Conservation (phyloP, 2,888 invertebrate species). For the Pimpla rufipes region DNA sequence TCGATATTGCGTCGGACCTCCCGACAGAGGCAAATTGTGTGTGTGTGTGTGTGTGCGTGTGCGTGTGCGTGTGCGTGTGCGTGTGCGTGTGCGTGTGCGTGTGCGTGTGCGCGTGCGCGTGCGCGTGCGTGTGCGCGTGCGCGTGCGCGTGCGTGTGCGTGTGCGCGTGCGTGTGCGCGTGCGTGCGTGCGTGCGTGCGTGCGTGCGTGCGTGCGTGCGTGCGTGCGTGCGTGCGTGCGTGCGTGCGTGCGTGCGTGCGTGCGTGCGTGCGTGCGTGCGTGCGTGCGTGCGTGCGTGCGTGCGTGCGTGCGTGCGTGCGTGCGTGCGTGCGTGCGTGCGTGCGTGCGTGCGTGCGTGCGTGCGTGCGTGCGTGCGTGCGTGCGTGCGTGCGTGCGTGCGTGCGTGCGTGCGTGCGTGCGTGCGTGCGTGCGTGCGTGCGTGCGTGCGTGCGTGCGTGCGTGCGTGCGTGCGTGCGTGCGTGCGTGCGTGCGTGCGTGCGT, state of each 20-base stretch:
- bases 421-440: background rate
- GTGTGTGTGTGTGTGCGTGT: background rate
- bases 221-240: background rate
- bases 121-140: background rate
- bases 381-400: background rate
- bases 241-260: background rate
- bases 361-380: background rate
- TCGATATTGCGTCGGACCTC: no score
- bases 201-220: background rate
- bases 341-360: background rate
- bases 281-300: background rate
- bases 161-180: background rate
- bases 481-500: background rate
- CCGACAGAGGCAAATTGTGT: no score
- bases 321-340: background rate
- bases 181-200: background rate
- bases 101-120: background rate
- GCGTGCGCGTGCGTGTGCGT: background rate
- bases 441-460: background rate
- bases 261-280: background rate
- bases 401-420: background rate
- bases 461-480: background rate
- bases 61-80: background rate
- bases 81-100: background rate
- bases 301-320: background rate